These are phyloP conservation scores for Salvator merianae DNA, from an alignment of 2,113 vertebrate genomes.

Conservation along the genomic window DNA sequence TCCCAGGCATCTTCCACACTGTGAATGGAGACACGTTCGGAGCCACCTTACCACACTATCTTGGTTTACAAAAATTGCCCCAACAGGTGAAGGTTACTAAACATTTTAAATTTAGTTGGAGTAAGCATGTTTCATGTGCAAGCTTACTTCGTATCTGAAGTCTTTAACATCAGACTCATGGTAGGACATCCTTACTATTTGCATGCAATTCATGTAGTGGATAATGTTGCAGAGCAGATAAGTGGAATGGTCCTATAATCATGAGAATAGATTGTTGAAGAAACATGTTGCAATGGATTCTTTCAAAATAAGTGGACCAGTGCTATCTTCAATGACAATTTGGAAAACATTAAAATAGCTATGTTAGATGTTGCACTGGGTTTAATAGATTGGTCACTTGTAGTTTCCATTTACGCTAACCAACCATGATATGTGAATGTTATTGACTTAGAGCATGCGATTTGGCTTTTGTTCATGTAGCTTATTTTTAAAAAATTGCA, in stretches of 20 bases:
- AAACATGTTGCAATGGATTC: neutral
- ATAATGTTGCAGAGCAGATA: neutral
- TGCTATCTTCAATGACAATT: neutral
- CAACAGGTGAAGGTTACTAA: too few relatives aligned
- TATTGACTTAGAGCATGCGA: neutral
- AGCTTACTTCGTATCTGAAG: neutral
- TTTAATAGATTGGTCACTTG: neutral
- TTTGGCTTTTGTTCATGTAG: neutral
- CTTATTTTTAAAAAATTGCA: neutral
- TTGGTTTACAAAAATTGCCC: too few relatives aligned
- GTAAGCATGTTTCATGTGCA: neutral
- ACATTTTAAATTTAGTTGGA: neutral
- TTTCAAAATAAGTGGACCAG: neutral
- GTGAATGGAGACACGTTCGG: too few relatives aligned
- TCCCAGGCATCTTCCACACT: too few relatives aligned
- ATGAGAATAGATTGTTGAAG: neutral
- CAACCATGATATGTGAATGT: neutral
- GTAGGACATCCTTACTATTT: neutral
- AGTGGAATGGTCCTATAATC: neutral
- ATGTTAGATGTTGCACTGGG: neutral
- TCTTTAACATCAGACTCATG: neutral
- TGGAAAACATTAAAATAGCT: neutral
- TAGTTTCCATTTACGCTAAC: neutral
- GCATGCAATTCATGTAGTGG: neutral
- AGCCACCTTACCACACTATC: too few relatives aligned